Evolutionary conservation across 2,113 vertebrate genomes (phyloP).

Genomic region (Nannospalax galili): DNA sequence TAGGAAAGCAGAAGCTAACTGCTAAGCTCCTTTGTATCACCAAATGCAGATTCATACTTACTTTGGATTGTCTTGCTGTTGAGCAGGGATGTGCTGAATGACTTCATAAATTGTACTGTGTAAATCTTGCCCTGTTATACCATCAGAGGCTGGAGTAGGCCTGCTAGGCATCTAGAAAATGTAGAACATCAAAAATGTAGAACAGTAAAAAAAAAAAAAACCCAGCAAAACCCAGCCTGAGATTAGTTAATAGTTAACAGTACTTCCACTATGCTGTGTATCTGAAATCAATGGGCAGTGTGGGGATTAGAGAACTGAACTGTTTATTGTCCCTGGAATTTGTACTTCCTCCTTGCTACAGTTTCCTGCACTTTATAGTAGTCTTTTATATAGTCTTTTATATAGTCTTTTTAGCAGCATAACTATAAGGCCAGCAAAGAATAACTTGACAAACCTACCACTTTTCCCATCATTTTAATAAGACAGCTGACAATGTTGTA

Average conservation of each 20-base stretch:
- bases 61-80: slow-evolving; percentile 76
- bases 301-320: not conserved
- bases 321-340: not conserved
- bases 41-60: slow-evolving; percentile 76
- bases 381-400: too few species aligned
- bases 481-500: not conserved
- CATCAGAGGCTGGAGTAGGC: slow-evolving; percentile 71
- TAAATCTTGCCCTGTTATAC: slow-evolving; percentile 75
- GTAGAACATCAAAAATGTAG: slow-evolving; percentile 20
- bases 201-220: not conserved
- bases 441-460: not conserved
- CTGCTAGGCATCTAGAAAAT: slow-evolving; percentile 82
- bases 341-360: not conserved
- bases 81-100: slow-evolving; percentile 86
- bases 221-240: not conserved
- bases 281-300: not conserved
- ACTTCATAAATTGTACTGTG: slow-evolving; percentile 87
- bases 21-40: not conserved
- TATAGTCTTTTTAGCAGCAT: not conserved
- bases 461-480: slow-evolving; percentile 43
- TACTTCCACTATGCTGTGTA: not conserved
- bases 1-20: not conserved
- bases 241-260: not conserved
- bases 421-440: slow-evolving; percentile 30
- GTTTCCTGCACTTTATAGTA: not conserved